Base-by-base conservation (phyloP, 2,113 vertebrate genomes). In the Amblyornis subalaris region DNA sequence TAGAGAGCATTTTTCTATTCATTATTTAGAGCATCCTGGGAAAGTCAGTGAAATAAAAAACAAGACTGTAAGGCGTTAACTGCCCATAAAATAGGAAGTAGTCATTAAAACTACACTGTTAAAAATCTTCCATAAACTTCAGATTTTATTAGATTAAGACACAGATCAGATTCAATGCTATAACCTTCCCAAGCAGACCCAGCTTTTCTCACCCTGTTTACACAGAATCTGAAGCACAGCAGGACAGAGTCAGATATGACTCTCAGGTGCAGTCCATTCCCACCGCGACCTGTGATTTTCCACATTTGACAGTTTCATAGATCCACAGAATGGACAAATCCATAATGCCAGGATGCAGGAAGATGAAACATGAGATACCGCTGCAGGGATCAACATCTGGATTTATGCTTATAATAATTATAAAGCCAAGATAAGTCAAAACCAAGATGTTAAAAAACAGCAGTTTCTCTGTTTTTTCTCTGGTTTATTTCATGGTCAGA, bases 401-500 rank as follows among this genome's bases (percentile, higher is more conserved):
- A 80, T 95, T 80, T 75, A 73, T 21, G 51, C 26, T 70, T 67
- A 4, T 1, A 66, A 60, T 16, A 58, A 10, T 7, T 69, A 20
- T 62, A 76, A 64, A 58, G 64, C 87, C 76, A 55, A 79, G 50
- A 57, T 83, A 90, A 93, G 44, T 90, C 67, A 90, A 93, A 94
- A 67, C 8, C 26, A 93, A 77, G 55, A 55, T 77, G 85, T 47
- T 73, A 89, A 91, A 93, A 31, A 2, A 1, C n/a, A 89, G 45
- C 33, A 76, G 35, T 51, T 91, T 81, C 64, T 24, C 14, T 65
- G 48, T 40, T 76, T 94, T 48, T 88, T 90, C 74, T 44, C 14
- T 64, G 71, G 62, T 89, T 95, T 71, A 71, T 71, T 94, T 82
- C 54, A 29, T 76, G 87, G 91, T 94, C 95, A 95, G 67, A 85